Percentiles rank a stretch among this genome's conserved stretches.
Conservation (phyloP, 2,797 vertebrate genomes). For the Crypturellus tataupa region DNA sequence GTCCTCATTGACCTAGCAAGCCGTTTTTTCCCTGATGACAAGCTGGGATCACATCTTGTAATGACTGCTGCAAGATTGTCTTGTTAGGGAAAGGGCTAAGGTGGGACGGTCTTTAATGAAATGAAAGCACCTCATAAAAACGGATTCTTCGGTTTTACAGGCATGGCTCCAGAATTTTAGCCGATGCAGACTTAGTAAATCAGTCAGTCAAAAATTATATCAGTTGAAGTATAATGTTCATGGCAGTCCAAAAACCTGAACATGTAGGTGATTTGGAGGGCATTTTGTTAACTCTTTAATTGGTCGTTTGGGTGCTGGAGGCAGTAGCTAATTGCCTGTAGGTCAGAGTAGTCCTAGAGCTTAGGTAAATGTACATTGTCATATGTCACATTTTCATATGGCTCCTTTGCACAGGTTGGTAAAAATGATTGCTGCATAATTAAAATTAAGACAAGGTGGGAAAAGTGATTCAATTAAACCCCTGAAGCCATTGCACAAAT, state of each 20-base stretch:
- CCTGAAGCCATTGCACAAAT: conserved; percentile 80
- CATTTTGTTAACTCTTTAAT: conserved; percentile 88
- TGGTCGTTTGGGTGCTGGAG: conserved; percentile 81
- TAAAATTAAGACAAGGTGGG: conserved; percentile 84
- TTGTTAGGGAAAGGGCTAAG: conserved; percentile 84
- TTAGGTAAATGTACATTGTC: conserved; percentile 86
- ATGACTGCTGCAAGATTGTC: conserved; percentile 80
- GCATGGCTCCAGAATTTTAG: conserved; percentile 78
- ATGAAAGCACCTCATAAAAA: conserved; percentile 83
- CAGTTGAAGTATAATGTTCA: conserved; percentile 80
- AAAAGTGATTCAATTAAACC: conserved; percentile 83
- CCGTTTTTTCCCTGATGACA: conserved; percentile 76
- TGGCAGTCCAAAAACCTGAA: conserved; percentile 81
- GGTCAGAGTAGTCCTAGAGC: conserved; percentile 81
- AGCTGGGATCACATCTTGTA: conserved; percentile 79
- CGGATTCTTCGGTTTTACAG: conserved; percentile 79
- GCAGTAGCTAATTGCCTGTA: conserved; percentile 84
- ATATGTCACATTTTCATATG: conserved; percentile 84
- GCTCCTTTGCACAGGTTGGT: conserved; percentile 79
- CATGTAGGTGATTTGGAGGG: conserved; percentile 84
- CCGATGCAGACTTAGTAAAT: conserved; percentile 80
- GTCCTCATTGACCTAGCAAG: conserved; percentile 81
- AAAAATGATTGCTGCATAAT: conserved; percentile 82
- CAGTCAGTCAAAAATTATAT: conserved; percentile 85
- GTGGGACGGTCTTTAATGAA: conserved; percentile 83